phyloP scores from a whole-genome alignment of 2,113 vertebrate species.

The Ctenomys sociabilis region DNA sequence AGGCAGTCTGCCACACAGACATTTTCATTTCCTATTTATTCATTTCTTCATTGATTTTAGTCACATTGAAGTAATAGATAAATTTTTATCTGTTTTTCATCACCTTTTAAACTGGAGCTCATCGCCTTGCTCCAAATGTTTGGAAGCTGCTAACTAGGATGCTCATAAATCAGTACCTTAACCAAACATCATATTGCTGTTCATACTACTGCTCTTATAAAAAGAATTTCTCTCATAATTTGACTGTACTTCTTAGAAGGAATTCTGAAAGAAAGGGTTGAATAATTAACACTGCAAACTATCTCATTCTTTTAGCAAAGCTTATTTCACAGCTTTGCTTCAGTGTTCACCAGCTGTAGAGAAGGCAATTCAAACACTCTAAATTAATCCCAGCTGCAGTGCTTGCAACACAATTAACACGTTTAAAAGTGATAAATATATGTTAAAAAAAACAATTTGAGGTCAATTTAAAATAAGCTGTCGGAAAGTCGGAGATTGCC shows the following conservation, averaged over 20 bases:
- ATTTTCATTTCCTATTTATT: neutral
- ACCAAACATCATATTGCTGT: slow-evolving; percentile 20
- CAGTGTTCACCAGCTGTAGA: slow-evolving; percentile 75
- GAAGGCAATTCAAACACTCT: slow-evolving; percentile 72
- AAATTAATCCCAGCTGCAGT: slow-evolving; percentile 82
- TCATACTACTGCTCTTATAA: slow-evolving; percentile 19
- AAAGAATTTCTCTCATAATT: slow-evolving; percentile 49
- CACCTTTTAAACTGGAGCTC: slow-evolving; percentile 5
- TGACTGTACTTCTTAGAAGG: slow-evolving; percentile 52
- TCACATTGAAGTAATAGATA: neutral
- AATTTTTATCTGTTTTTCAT: neutral
- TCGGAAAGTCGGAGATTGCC: slow-evolving; percentile 57
- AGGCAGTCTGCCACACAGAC: neutral
- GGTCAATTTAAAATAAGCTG: slow-evolving; percentile 71
- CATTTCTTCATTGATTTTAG: neutral
- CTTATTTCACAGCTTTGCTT: slow-evolving; percentile 74
- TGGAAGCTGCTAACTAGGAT: neutral
- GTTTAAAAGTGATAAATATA: slow-evolving; percentile 75
- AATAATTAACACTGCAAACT: slow-evolving; percentile 78
- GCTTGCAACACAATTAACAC: slow-evolving; percentile 78
- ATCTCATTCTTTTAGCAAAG: slow-evolving; percentile 72
- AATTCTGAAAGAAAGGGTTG: slow-evolving; percentile 62
- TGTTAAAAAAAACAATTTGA: slow-evolving; percentile 78
- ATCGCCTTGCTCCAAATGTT: slow-evolving; percentile 25
- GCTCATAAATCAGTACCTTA: neutral